These are phyloP conservation scores for Leucania comma DNA, from an alignment of 2,888 invertebrate genomes.

Conservation along the genomic window DNA sequence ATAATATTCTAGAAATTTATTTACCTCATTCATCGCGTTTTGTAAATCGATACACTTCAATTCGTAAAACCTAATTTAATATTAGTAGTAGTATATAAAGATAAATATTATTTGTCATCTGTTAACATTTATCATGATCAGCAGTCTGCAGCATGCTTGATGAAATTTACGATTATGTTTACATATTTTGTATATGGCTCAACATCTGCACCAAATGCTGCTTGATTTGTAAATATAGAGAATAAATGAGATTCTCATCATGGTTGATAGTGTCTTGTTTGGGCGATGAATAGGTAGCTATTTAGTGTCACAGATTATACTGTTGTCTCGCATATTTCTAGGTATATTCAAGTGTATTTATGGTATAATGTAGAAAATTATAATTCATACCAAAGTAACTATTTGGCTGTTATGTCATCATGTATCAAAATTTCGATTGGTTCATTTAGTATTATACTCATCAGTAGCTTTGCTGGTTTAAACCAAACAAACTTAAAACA, in stretches of 20 bases:
- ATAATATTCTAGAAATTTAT: constrained; percentile 43
- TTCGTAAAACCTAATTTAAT: constrained; percentile 63
- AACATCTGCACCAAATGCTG: constrained; percentile 66
- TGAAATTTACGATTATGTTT: constrained; percentile 36
- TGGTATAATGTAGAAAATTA: constrained; percentile 67
- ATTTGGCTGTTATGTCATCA: constrained; percentile 77
- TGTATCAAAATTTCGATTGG: constrained; percentile 72
- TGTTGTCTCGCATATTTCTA: constrained; percentile 66
- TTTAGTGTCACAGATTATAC: constrained; percentile 64
- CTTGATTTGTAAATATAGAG: constrained; percentile 73
- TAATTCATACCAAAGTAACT: constrained; percentile 78
- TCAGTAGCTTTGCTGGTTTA: constrained; percentile 37
- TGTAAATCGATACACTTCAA: constrained; percentile 53
- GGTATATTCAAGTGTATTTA: constrained; percentile 69
- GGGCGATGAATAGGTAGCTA: constrained; percentile 62
- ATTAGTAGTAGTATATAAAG: constrained; percentile 59
- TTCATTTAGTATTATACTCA: constrained; percentile 58
- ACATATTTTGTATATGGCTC: constrained; percentile 45
- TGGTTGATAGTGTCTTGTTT: constrained; percentile 61
- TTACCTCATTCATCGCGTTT: constrained; percentile 46
- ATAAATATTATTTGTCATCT: constrained; percentile 50
- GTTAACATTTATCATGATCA: constrained; percentile 44
- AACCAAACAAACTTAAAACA: constrained; percentile 3
- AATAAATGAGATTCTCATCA: constrained; percentile 62
- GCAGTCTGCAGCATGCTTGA: constrained; percentile 32